Base-by-base conservation (phyloP, 2,113 vertebrate species). In the Oryzias melastigma region DNA sequence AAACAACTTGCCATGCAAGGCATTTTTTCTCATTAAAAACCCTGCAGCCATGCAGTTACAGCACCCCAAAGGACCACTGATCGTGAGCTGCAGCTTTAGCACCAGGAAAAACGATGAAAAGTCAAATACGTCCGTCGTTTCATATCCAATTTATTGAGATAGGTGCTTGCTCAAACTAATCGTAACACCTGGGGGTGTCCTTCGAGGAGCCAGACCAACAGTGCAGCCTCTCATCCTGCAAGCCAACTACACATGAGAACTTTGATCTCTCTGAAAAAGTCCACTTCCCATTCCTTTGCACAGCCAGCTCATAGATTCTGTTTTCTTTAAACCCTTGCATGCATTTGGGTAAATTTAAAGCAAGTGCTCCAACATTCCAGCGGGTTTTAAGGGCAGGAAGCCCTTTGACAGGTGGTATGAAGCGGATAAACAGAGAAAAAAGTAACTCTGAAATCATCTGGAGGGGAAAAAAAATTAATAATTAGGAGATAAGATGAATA, bases 231-330 rank as follows among this genome's bases (percentile, higher is more conserved):
- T 80, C 77, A 75, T 77, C 69, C 73, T 52, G 42, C 8, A 55
- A 24, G 49, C 62, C 58, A 24, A 74, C 71, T 52, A 14, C 78
- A 62, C 65, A 73, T 62, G 55, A 72, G 64, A 61, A 75, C 83
- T 84, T 84, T 87, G 79, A 89, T 85, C 75, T 45, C 58, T 62
- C 45, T 14, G 22, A 35, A 55, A 55, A 87, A 77, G 74, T 75
- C 62, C 72, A 72, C 65, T 81, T 82, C 70, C 62, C 78, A 77
- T 85, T 85, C 79, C 78, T 62, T 76, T 41, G 14, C 63, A 77
- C 68, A 25, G 68, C 66, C 19, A 19, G 58, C 35, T 71, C 75
- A 87, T 59, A 83, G 85, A 81, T 87, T 81, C 60, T 61, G 7
- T 44, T 55, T 60, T 43, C 47, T 52, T 56, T 20, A 14, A 69